Percentiles rank a stretch among this genome's conserved stretches.
Evolutionary conservation across 2,113 vertebrate genomes (phyloP).

Genomic region (Chaetodon auriga): DNA sequence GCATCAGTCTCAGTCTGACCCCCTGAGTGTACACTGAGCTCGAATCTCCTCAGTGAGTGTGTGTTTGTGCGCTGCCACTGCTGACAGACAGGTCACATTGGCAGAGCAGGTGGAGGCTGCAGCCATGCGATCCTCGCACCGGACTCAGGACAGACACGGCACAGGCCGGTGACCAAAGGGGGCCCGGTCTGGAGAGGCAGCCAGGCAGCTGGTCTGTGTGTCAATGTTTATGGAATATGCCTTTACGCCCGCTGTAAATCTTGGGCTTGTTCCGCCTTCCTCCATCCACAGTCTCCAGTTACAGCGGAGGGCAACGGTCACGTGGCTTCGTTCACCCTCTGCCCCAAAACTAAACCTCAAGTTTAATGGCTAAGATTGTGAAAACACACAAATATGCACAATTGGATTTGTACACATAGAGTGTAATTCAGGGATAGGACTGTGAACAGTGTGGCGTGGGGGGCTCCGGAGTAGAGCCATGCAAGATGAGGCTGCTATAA

Average conservation of each 20-base stretch:
- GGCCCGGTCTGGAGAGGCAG: constrained; percentile 46
- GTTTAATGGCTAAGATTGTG: constrained; percentile 12
- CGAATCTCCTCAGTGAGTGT: constrained; percentile 39
- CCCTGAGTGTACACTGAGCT: constrained; percentile 36
- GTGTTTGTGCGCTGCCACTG: constrained; percentile 42
- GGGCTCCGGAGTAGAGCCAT: background rate
- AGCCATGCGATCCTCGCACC: constrained; percentile 72
- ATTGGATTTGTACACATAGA: background rate
- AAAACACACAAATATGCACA: constrained; percentile 9
- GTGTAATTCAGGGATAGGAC: background rate
- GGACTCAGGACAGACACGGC: constrained; percentile 63
- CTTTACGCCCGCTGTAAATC: constrained; percentile 84
- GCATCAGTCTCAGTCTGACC: constrained; percentile 43
- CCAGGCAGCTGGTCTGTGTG: constrained; percentile 82
- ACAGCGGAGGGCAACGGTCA: constrained; percentile 66
- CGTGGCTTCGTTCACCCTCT: constrained; percentile 37
- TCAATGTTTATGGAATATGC: constrained; percentile 88
- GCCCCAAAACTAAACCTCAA: constrained; percentile 2
- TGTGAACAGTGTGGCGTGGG: background rate
- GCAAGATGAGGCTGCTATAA: background rate
- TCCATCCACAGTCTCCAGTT: constrained; percentile 60
- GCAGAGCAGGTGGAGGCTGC: constrained; percentile 79
- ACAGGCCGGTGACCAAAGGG: constrained; percentile 56
- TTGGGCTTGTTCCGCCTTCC: constrained; percentile 65
- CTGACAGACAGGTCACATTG: constrained; percentile 82